phyloP scores from a whole-genome alignment of 2,113 vertebrate species.

The Hymenochirus boettgeri region DNA sequence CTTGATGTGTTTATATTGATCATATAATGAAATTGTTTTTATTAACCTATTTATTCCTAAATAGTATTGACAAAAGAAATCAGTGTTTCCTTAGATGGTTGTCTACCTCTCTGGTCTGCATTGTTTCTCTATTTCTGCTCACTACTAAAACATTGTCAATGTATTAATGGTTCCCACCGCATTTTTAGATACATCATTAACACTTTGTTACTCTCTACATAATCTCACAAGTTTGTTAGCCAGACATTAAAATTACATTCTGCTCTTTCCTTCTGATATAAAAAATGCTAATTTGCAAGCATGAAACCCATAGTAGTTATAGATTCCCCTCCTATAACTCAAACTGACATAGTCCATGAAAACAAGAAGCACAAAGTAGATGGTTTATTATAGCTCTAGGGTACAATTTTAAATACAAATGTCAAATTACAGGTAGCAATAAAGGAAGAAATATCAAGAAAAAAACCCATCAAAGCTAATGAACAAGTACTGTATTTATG shows the following conservation, averaged over 20 bases:
- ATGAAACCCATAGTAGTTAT: slow-evolving; percentile 33
- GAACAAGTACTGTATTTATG: neutral
- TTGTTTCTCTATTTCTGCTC: no score
- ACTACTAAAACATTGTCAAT: slow-evolving; percentile 42
- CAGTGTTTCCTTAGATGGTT: slow-evolving; percentile 19
- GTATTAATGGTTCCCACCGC: slow-evolving; percentile 36
- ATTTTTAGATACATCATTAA: slow-evolving; percentile 54
- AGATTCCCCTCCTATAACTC: slow-evolving; percentile 45
- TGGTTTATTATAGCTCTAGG: slow-evolving; percentile 42
- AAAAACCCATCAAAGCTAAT: neutral
- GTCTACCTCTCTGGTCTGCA: neutral
- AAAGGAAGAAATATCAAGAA: neutral
- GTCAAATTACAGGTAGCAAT: neutral
- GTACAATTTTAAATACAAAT: slow-evolving; percentile 7
- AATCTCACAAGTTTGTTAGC: slow-evolving; percentile 51
- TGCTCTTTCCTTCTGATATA: slow-evolving; percentile 42
- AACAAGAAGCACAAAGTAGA: slow-evolving; percentile 45
- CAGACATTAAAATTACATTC: slow-evolving; percentile 45
- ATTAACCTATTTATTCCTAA: neutral
- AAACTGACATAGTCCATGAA: slow-evolving; percentile 37
- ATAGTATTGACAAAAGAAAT: slow-evolving; percentile 26
- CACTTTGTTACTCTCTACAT: slow-evolving; percentile 40
- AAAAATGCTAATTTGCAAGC: slow-evolving; percentile 45
- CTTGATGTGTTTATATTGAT: no score
- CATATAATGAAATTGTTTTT: no score